phyloP scores from a whole-genome alignment of 2,113 vertebrate genomes.

The Epinephelus lanceolatus region DNA sequence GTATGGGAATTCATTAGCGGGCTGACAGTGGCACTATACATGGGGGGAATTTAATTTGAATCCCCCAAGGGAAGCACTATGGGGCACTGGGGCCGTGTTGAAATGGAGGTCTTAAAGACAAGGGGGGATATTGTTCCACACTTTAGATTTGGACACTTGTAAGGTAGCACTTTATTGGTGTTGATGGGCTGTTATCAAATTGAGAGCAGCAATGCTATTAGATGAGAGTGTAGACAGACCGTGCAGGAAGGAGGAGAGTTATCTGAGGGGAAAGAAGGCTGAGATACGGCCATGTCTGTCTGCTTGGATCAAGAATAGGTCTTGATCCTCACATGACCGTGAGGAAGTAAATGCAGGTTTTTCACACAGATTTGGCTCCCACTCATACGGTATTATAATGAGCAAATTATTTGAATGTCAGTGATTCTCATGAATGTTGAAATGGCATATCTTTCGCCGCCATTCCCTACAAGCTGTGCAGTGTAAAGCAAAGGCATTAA shows the following conservation, averaged over 20 bases:
- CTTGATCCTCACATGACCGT: constrained; percentile 50
- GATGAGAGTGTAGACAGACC: constrained; percentile 1
- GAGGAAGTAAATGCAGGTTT: constrained; percentile 54
- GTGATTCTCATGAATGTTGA: constrained; percentile 86
- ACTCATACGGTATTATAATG: constrained; percentile 77
- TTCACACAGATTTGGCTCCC: constrained; percentile 65
- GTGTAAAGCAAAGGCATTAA: constrained; percentile 80
- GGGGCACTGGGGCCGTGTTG: constrained; percentile 51
- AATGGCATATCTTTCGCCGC: constrained; percentile 75
- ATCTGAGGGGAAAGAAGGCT: constrained; percentile 17
- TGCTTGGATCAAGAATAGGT: constrained; percentile 41
- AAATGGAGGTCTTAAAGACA: constrained; percentile 73
- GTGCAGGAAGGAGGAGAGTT: background rate
- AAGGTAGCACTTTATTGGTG: constrained; percentile 69
- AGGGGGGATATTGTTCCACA: constrained; percentile 60
- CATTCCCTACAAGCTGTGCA: constrained; percentile 74
- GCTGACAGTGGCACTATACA: constrained; percentile 79
- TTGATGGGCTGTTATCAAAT: constrained; percentile 73
- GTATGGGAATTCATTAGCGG: constrained; percentile 84
- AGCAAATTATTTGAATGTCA: constrained; percentile 85
- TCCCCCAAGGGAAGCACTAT: constrained; percentile 72
- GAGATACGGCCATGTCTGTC: constrained; percentile 40
- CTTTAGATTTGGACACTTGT: constrained; percentile 61
- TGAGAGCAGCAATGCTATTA: constrained; percentile 41
- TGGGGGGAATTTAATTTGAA: constrained; percentile 81